Evolutionary conservation across 2,888 invertebrate species (phyloP), one percentile per base, ranked within the genome.

Genomic region (Lymantria dispar): DNA sequence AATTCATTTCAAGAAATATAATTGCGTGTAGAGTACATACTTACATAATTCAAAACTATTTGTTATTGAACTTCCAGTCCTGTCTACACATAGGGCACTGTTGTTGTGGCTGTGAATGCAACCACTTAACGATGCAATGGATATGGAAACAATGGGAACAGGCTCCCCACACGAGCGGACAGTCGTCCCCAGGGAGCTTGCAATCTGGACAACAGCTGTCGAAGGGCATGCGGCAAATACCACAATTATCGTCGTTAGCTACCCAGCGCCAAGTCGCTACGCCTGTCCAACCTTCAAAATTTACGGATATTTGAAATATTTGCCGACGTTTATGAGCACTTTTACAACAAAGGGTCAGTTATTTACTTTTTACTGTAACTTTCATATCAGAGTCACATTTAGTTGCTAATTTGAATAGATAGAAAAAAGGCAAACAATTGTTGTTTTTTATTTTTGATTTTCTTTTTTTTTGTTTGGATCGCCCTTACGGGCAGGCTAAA

Each of bases 111-210:
- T 97, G 97, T 13, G 98, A 97, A 80, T 99, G 98, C 46, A 99
- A 93, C 99, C 99, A 99, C 94, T 99, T 99, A 82, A 98, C 97
- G 76, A 99, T 99, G 91, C 99, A 99, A 87, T 99, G 99, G 88
- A 99, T 98, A 87, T 99, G 99, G 88, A 99, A 99, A 90, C 99
- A 99, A 91, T 99, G 99, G 8, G 98, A 97, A 86, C 99, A 99
- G 77, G 97, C 96, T 55, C 99, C 99, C 98, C 98, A 99, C 40
- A 99, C 99, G 79, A 99, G 87, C 11, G 99, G 99, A 79, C 99
- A 99, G 88, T 99, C 98, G 92, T 99, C 99, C 46, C 99, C 99
- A 15, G 99, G 99, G 60, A 98, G 92, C 87, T 98, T 98, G 90
- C 99, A 99, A 86, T 99, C 99, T 1, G 98, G 98, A 79, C 99